Percentiles rank a stretch among this genome's conserved stretches.
Conservation (phyloP, 1,140 invertebrate species). For the Paralvinella palmiformis region DNA sequence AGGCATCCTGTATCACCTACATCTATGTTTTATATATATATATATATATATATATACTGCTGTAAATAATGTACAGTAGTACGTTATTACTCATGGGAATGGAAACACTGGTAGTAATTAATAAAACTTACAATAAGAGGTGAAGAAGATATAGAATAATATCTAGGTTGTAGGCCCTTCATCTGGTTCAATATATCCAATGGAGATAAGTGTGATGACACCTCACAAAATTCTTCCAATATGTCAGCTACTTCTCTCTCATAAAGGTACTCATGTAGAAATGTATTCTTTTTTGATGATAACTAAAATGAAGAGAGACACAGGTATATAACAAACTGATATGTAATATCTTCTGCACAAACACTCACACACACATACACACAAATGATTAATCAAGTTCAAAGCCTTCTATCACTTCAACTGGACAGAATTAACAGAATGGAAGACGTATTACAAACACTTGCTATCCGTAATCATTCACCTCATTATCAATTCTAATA, state of each 20-base stretch:
- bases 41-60: too few species aligned
- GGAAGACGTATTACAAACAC: background rate
- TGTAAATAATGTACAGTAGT: too few species aligned
- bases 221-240: conserved; percentile 22
- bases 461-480: background rate
- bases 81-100: too few species aligned
- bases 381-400: background rate
- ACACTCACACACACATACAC: background rate
- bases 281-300: background rate
- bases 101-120: too few species aligned
- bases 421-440: background rate
- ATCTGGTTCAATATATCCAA: conserved; percentile 35
- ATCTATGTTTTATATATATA: too few species aligned
- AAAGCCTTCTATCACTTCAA: background rate
- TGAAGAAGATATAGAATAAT: conserved; percentile 20
- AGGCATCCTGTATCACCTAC: background rate
- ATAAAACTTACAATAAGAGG: conserved; percentile 10
- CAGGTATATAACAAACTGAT: too few species aligned
- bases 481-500: too few species aligned
- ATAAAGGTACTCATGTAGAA: conserved; percentile 31
- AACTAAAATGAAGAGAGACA: background rate
- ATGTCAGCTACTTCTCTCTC: conserved; percentile 35
- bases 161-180: conserved; percentile 48
- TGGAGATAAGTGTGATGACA: conserved; percentile 24
- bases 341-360: background rate